These are phyloP conservation scores for Pygocentrus nattereri DNA, from an alignment of 2,797 vertebrate species.

Conservation along the genomic window DNA sequence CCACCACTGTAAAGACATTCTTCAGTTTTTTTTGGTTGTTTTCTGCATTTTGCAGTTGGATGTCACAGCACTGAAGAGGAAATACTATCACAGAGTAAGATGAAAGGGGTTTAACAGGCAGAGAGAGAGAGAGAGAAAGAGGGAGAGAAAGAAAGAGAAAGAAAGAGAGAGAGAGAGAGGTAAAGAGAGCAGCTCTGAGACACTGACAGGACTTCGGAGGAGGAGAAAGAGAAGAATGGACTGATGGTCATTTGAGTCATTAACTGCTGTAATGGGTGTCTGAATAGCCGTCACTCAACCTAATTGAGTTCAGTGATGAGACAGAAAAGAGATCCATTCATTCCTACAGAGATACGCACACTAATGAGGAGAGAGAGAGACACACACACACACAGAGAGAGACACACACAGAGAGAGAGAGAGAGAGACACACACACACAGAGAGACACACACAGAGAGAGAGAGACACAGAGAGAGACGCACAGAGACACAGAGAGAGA, in stretches of 20 bases:
- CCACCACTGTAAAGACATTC: too few relatives aligned
- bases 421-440: too few relatives aligned
- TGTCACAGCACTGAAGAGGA: too few relatives aligned
- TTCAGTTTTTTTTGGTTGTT: too few relatives aligned
- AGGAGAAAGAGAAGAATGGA: not conserved
- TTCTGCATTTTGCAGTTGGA: too few relatives aligned
- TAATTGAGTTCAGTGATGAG: not conserved
- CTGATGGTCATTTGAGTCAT: not conserved
- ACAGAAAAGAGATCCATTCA: not conserved
- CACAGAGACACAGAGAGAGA: too few relatives aligned
- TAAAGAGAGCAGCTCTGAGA: not conserved
- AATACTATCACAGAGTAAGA: too few relatives aligned
- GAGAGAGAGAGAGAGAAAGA: not conserved
- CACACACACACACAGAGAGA: too few relatives aligned
- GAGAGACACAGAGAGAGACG: too few relatives aligned
- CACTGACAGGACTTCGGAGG: not conserved
- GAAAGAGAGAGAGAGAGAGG: not conserved
- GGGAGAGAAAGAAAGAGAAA: not conserved
- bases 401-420: not conserved
- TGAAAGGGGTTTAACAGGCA: not conserved
- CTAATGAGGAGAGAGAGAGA: too few relatives aligned
- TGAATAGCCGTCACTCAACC: constrained; percentile 3
- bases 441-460: not conserved
- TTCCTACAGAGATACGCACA: not conserved
- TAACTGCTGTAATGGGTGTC: not conserved